phyloP scores from a whole-genome alignment of 2,888 invertebrate genomes.

The Dusona sp. region DNA sequence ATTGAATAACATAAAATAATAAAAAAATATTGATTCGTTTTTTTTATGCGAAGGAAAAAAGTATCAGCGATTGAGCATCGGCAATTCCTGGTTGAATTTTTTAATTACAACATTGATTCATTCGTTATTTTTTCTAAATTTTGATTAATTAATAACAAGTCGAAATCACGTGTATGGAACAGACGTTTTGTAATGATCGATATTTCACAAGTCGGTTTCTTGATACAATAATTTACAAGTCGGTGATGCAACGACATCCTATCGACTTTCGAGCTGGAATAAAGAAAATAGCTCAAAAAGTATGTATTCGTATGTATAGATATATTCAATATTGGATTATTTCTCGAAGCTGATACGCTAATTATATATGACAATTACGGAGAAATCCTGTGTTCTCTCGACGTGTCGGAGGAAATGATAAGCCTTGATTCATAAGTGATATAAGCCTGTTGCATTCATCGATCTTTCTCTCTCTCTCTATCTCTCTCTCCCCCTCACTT shows the following conservation, averaged over 20 bases:
- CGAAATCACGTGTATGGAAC: slow-evolving; percentile 9
- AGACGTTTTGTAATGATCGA: slow-evolving; percentile 35
- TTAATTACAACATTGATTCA: background rate
- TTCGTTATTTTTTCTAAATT: background rate
- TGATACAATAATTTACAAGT: slow-evolving; percentile 41
- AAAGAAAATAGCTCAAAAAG: slow-evolving; percentile 14
- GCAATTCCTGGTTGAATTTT: background rate
- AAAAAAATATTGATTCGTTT: background rate
- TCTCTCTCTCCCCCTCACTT: background rate
- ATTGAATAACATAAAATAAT: background rate
- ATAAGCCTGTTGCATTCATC: background rate
- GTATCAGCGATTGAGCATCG: too few species aligned
- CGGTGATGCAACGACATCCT: slow-evolving; percentile 46
- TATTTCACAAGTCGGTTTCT: slow-evolving; percentile 54
- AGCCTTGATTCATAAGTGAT: background rate
- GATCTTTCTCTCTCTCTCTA: background rate
- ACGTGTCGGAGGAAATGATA: background rate
- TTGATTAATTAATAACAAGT: background rate
- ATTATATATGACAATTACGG: slow-evolving; percentile 50
- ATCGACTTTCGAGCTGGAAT: slow-evolving; percentile 5
- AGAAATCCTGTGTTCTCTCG: slow-evolving; percentile 30
- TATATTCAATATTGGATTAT: background rate
- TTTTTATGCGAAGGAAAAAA: background rate
- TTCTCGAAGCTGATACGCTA: slow-evolving; percentile 28
- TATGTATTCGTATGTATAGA: slow-evolving; percentile 1